These are phyloP conservation scores for Montipora foliosa DNA, from an alignment of 64 coral and sea anemone genomes.

Conservation along the genomic window DNA sequence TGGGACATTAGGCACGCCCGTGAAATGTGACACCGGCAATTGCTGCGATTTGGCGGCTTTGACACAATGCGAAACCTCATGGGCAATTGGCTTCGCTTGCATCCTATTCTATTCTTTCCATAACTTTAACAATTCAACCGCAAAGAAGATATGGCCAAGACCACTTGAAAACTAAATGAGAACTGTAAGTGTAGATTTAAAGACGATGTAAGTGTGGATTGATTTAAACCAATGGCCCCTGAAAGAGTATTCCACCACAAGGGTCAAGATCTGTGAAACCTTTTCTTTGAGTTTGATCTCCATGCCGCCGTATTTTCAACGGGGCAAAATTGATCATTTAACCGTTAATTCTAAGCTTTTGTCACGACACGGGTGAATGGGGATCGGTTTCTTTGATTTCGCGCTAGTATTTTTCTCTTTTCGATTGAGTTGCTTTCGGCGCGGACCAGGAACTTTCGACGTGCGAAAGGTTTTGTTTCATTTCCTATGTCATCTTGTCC, in stretches of 20 bases:
- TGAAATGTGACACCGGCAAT: constrained; percentile 85
- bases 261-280: background rate
- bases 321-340: constrained; percentile 40
- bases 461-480: constrained; percentile 3
- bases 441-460: background rate
- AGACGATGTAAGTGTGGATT: constrained; percentile 44
- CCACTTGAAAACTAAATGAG: constrained; percentile 21
- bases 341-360: constrained; percentile 41
- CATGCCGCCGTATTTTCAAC: constrained; percentile 2
- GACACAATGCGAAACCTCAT: constrained; percentile 83
- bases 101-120: constrained; percentile 85
- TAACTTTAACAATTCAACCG: constrained; percentile 69
- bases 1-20: constrained; percentile 72
- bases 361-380: constrained; percentile 2
- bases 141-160: constrained; percentile 64
- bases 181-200: constrained; percentile 19
- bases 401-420: background rate
- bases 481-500: background rate
- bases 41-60: constrained; percentile 76
- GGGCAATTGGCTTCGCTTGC: constrained; percentile 84
- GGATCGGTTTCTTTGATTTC: constrained; percentile 45
- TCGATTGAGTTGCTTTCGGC: constrained; percentile 6
- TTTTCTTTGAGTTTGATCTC: constrained; percentile 7
- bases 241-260: background rate
- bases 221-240: constrained; percentile 8